Percentiles rank a stretch among this genome's conserved stretches.
Conservation (phyloP, 64 coral and sea anemone genomes). For the Platygyra sinensis region DNA sequence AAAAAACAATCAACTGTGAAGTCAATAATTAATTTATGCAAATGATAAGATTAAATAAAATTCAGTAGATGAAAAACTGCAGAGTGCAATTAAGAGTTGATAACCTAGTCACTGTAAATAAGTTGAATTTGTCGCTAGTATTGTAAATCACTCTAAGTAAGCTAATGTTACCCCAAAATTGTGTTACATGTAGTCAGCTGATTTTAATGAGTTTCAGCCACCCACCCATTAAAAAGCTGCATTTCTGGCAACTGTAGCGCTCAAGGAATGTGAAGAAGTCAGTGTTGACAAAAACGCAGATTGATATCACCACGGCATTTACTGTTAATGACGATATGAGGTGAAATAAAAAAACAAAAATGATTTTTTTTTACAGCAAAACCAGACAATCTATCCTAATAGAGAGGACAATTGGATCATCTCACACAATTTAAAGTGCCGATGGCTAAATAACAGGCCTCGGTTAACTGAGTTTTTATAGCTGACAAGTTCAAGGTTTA, state of each 20-base stretch:
- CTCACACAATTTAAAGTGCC: background rate
- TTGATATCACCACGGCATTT: background rate
- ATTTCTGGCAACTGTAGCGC: background rate
- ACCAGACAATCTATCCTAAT: background rate
- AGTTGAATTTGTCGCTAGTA: no score
- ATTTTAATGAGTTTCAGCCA: no score
- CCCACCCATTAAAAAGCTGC: no score
- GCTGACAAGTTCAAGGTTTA: background rate
- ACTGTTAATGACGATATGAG: background rate
- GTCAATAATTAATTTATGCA: no score
- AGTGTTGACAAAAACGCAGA: background rate
- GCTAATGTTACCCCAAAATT: no score
- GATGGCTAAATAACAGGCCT: slow-evolving; percentile 11
- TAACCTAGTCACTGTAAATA: no score
- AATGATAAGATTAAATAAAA: no score
- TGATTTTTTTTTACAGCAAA: background rate
- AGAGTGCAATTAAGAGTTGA: no score
- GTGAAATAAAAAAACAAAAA: background rate
- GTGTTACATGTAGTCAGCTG: no score
- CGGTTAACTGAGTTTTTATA: background rate
- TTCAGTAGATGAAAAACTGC: no score
- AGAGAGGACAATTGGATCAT: background rate
- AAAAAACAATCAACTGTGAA: no score
- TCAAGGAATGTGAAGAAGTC: slow-evolving; percentile 7
- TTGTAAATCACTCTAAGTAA: no score